phyloP scores from a whole-genome alignment of 2,888 invertebrate species.

The Achlya flavicornis region DNA sequence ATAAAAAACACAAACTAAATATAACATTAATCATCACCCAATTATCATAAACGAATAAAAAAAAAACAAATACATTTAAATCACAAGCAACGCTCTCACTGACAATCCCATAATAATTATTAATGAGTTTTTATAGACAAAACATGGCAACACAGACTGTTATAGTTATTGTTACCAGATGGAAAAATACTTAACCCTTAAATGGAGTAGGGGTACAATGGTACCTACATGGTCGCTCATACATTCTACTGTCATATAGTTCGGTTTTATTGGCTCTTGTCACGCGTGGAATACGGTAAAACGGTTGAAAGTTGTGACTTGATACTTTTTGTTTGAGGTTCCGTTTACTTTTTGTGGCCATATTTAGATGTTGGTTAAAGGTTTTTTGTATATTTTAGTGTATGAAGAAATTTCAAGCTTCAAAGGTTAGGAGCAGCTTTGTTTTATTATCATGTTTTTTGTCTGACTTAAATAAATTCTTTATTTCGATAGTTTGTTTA shows the following conservation, averaged over 20 bases:
- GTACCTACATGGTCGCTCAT: slow-evolving; percentile 42
- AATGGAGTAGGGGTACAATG: slow-evolving; percentile 24
- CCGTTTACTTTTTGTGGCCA: slow-evolving; percentile 24
- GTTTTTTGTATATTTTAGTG: background rate
- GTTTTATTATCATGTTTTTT: too few relatives aligned
- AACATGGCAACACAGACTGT: slow-evolving; percentile 48
- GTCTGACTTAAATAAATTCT: too few relatives aligned
- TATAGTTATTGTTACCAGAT: slow-evolving; percentile 44
- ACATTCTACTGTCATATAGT: slow-evolving; percentile 57
- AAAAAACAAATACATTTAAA: slow-evolving; percentile 31
- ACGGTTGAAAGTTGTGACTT: slow-evolving; percentile 24
- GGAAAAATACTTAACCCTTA: slow-evolving; percentile 33
- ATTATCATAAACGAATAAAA: slow-evolving; percentile 35
- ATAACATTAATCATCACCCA: slow-evolving; percentile 34
- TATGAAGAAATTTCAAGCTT: background rate
- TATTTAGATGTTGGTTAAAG: slow-evolving; percentile 22
- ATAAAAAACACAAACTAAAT: slow-evolving; percentile 15
- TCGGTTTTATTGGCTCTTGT: slow-evolving; percentile 56
- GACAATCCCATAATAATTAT: slow-evolving; percentile 44
- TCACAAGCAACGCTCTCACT: slow-evolving; percentile 39
- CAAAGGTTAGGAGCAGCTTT: background rate
- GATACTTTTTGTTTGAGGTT: slow-evolving; percentile 26
- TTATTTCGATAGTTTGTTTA: background rate
- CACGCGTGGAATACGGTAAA: slow-evolving; percentile 49
- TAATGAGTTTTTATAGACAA: slow-evolving; percentile 47